phyloP scores from a whole-genome alignment of 2,888 invertebrate species.

The Phengaris alcon region DNA sequence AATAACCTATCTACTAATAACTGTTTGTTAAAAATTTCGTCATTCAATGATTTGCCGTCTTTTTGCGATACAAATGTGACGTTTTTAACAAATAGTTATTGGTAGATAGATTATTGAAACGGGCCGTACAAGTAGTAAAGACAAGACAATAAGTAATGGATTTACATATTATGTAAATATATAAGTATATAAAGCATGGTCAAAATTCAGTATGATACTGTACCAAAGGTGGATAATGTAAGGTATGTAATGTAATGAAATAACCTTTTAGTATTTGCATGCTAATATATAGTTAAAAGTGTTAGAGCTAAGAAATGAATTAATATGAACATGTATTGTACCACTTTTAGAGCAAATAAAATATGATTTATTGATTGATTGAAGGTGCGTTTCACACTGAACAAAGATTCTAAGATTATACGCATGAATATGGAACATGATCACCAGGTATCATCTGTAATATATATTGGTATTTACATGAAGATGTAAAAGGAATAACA shows the following conservation, averaged over 20 bases:
- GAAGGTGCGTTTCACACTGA: constrained; percentile 36
- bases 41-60: no score
- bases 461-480: constrained; percentile 16
- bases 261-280: no score
- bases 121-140: background rate
- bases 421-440: constrained; percentile 5
- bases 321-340: no score
- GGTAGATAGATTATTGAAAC: no score
- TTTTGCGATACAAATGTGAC: no score
- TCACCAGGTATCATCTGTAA: background rate
- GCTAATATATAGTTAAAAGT: no score
- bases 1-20: no score
- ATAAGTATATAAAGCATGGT: constrained; percentile 25
- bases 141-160: constrained; percentile 46
- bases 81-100: no score
- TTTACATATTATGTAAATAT: constrained; percentile 45
- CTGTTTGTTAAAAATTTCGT: no score
- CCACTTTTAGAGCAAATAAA: no score
- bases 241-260: background rate
- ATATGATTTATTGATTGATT: no score
- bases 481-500: background rate
- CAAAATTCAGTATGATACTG: constrained; percentile 40
- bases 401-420: background rate
- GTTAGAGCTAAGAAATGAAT: no score
- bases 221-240: constrained; percentile 42